Evolutionary conservation across 1,140 invertebrate genomes (phyloP).

Genomic region (Brachionus rotundiformis): DNA sequence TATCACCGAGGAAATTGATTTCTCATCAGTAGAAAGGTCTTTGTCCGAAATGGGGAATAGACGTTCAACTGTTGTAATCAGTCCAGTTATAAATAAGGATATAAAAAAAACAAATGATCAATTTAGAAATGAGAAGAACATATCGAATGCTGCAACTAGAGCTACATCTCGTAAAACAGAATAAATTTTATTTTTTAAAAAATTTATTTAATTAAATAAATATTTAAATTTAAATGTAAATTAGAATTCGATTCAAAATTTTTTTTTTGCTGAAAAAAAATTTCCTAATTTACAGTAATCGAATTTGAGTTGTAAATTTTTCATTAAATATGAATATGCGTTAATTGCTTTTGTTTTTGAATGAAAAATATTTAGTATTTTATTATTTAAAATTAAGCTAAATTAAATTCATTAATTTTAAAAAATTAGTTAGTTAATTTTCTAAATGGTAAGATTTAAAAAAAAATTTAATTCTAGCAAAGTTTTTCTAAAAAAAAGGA

Average conservation of each 20-base stretch:
- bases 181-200: neutral
- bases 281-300: neutral
- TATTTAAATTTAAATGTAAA: neutral
- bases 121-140: conserved; percentile 27
- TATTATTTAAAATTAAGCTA: too few species aligned
- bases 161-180: conserved; percentile 6
- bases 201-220: neutral
- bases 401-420: too few species aligned
- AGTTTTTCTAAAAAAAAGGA: neutral
- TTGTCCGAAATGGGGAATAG: neutral
- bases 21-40: neutral
- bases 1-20: conserved; percentile 30
- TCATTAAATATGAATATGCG: neutral
- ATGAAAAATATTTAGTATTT: too few species aligned
- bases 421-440: too few species aligned
- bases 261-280: neutral
- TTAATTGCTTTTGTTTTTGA: too few species aligned
- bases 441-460: too few species aligned
- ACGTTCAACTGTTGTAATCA: neutral
- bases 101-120: conserved; percentile 1
- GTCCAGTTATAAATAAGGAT: conserved; percentile 6
- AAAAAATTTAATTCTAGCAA: too few species aligned
- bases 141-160: neutral
- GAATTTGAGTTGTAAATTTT: neutral
- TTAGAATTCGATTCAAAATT: neutral